Evolutionary conservation across 2,113 vertebrate genomes (phyloP).

Genomic region (Chinchilla lanigera): DNA sequence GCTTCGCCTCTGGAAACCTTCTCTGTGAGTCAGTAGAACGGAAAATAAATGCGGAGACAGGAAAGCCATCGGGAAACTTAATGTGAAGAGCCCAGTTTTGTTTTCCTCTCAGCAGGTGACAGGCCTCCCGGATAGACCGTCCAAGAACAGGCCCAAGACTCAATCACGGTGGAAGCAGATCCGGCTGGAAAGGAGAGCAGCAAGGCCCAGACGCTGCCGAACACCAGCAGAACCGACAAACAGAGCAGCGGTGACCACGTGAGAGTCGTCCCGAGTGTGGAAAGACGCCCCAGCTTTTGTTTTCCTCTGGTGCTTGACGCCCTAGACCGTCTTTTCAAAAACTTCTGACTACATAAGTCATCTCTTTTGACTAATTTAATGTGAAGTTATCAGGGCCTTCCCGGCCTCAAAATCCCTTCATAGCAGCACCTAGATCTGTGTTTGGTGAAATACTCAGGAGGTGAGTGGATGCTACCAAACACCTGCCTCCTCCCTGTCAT

Average conservation of each 20-base stretch:
- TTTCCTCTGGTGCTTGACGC: not conserved
- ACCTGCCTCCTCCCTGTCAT: not conserved
- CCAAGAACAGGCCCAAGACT: not conserved
- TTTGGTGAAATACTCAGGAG: not conserved
- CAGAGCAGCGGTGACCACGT: not conserved
- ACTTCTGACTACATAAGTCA: not conserved
- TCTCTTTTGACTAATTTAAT: not conserved
- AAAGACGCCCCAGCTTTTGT: not conserved
- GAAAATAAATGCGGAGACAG: conserved; percentile 40
- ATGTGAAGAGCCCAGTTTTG: conserved; percentile 55
- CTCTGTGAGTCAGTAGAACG: conserved; percentile 21
- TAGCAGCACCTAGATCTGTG: not conserved
- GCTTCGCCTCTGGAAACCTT: conserved; percentile 1
- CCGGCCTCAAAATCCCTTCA: not conserved
- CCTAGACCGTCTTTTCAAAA: not conserved
- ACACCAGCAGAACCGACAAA: not conserved
- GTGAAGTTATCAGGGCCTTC: conserved; percentile 4
- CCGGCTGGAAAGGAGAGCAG: not conserved
- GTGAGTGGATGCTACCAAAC: not conserved
- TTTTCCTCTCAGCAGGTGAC: conserved; percentile 56
- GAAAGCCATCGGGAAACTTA: conserved; percentile 48
- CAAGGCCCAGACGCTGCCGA: not conserved
- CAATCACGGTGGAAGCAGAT: not conserved
- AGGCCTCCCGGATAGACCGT: not conserved
- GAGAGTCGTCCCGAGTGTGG: not conserved